Evolutionary conservation across 1,140 invertebrate species (phyloP).

Genomic region (Sarcophaga peregrina): DNA sequence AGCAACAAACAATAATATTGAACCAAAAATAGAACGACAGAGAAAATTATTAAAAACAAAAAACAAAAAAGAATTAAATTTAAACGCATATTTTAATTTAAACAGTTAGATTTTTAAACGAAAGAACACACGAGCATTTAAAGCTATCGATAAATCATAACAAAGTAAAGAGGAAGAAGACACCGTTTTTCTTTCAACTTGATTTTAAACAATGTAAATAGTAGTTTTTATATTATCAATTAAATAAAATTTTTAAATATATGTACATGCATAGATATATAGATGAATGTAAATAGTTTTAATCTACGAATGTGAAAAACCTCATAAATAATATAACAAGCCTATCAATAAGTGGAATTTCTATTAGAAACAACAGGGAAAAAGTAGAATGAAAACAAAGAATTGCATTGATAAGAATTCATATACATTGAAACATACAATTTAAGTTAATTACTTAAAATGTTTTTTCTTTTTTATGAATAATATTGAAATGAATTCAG

Average conservation of each 20-base stretch:
- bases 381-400: background rate
- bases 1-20: background rate
- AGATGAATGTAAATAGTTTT: background rate
- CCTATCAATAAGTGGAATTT: background rate
- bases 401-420: conserved; percentile 10
- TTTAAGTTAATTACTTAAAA: background rate
- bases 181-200: background rate
- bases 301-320: background rate
- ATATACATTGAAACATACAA: background rate
- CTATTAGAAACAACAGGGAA: background rate
- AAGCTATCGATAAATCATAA: background rate
- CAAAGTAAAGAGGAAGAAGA: background rate
- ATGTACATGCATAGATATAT: background rate
- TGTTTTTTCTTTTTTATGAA: background rate
- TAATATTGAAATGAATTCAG: background rate
- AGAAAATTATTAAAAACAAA: background rate
- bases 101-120: background rate
- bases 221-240: background rate
- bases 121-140: background rate
- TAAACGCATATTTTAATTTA: background rate
- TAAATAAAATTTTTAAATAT: too few species aligned
- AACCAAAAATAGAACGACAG: background rate
- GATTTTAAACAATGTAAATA: background rate
- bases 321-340: background rate
- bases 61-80: too few species aligned